Base-by-base conservation (phyloP, 2,888 invertebrate genomes). In the Melanargia galathea region DNA sequence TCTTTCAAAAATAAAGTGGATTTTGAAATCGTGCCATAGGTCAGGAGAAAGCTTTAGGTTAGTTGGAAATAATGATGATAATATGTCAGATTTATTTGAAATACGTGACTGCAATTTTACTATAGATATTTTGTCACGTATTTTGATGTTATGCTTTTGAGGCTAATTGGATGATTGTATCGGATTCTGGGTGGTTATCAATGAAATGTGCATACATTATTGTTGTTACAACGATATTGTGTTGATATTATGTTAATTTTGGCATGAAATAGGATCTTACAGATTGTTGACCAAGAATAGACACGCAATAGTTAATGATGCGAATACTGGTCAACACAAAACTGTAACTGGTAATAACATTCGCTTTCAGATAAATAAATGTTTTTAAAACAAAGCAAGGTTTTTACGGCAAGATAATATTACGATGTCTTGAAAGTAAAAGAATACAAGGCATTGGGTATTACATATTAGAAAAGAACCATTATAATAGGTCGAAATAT, bases 31-130 rank as follows among this genome's bases (percentile, higher is more conserved):
- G 64, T 83, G 86, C 69, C 82, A 81, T 71, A 79, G 86, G 86
- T 85, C 90, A 90, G 84, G 88, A 92, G 91, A 92, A 92, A 92
- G 83, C 75, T 52, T 70, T 48, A 63, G 68, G 68, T 74, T 66
- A 65, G 64, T 61, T 63, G 68, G 18, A 62, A 69, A 69, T 73
- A 68, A 73, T 70, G 69, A 70, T 67, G 68, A 70, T 67, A 63
- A 70, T 67, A 63, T 60, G 49, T 63, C 61, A 58, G 60, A 70
- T 60, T 65, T 67, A 66, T 72, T 71, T 67, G 66, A 63, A 68
- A 68, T 69, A 71, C 69, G 70, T 73, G 73, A 69, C 67, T 63
- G 62, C 59, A 60, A 64, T 64, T 56, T 55, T 43, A 59, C 61
- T 65, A 66, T 62, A 67, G 57, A 58, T 70, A 66, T 68, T 67